Evolutionary conservation across 92 coral and sea anemone species (phyloP), one percentile per base, ranked within the genome.

Genomic region (Palythoa grandiflora): DNA sequence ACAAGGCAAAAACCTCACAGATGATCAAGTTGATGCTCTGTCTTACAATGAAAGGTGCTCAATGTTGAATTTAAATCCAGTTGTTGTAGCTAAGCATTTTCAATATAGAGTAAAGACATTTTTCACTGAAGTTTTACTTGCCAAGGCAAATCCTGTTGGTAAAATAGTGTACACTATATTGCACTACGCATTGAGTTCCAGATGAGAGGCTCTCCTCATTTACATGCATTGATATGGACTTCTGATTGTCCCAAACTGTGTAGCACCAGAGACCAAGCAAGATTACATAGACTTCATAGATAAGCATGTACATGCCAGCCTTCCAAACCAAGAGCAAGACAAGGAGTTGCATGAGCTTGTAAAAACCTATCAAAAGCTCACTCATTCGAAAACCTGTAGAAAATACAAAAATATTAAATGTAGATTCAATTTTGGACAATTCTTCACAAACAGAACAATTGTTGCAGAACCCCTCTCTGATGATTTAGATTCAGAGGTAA

Each of bases 1-100:
- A 28, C 28, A 89, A 87, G 85, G 91, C 54, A 76, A 80, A 14
- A 91, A 80, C 68, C 37, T 90, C 77, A 71, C 90, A 5, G 84
- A 87, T 86, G 83, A 87, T 71, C 54, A 92, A 80, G 79, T 89
- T 68, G 88, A 91, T 35, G 28, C 28, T 28, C 28, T 28, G 28
- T 28, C 28, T 28, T 28, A 28, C 28, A 28, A 28, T 28, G 28
- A 28, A 28, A 28, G 28, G 28, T 28, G 28, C 28, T 28, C 28
- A 28, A 28, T 28, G 28, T 28, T 28, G 28, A 28, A 28, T 28
- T 28, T 28, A 28, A 28, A 28, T 28, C 28, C 28, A 28, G 28
- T 28, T 28, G 94, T 87, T 68, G 73, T 91, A 83, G 83, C 93
- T 53, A 88, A 91, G 94, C 77, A 77, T 77, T 50, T 83, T 91